Evolutionary conservation across 1,140 invertebrate species (phyloP).

Genomic region (Asbolus verrucosus): DNA sequence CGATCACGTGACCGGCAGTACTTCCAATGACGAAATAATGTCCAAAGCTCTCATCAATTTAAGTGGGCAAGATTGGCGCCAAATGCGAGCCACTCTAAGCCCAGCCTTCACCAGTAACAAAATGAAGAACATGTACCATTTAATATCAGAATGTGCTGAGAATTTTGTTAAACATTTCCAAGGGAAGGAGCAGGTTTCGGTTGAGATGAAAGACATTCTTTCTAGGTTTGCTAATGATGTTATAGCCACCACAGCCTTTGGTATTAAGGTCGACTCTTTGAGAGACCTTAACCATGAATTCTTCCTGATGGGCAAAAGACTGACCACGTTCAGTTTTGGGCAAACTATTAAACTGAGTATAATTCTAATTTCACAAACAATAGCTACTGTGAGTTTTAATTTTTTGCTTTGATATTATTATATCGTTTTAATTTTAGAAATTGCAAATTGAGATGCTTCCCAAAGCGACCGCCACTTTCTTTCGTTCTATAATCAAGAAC

Average conservation of each 20-base stretch:
- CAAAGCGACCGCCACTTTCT: conserved; percentile 39
- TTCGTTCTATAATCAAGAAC: conserved; percentile 45
- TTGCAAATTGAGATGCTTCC: neutral
- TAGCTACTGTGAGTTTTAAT: neutral
- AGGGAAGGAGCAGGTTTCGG: conserved; percentile 43
- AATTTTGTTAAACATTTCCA: conserved; percentile 59
- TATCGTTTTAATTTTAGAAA: too few relatives aligned
- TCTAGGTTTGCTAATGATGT: conserved; percentile 70
- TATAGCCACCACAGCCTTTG: conserved; percentile 68
- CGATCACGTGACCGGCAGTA: conserved; percentile 43
- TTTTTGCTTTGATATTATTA: too few relatives aligned
- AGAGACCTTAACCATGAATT: conserved; percentile 66
- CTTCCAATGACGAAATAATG: conserved; percentile 57
- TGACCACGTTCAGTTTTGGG: neutral
- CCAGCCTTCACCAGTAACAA: conserved; percentile 65
- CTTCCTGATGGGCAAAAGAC: conserved; percentile 65
- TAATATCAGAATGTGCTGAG: conserved; percentile 59
- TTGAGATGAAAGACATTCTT: conserved; percentile 20
- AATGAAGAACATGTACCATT: conserved; percentile 62
- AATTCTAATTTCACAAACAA: neutral
- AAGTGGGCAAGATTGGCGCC: conserved; percentile 63
- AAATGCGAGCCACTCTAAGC: conserved; percentile 62
- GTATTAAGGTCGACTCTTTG: conserved; percentile 68
- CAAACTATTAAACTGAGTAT: neutral
- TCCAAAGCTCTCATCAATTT: conserved; percentile 53